Percentiles rank a stretch among this genome's conserved stretches.
These are phyloP conservation scores for Deilephila elpenor DNA, from an alignment of 2,888 invertebrate genomes.

Conservation along the genomic window DNA sequence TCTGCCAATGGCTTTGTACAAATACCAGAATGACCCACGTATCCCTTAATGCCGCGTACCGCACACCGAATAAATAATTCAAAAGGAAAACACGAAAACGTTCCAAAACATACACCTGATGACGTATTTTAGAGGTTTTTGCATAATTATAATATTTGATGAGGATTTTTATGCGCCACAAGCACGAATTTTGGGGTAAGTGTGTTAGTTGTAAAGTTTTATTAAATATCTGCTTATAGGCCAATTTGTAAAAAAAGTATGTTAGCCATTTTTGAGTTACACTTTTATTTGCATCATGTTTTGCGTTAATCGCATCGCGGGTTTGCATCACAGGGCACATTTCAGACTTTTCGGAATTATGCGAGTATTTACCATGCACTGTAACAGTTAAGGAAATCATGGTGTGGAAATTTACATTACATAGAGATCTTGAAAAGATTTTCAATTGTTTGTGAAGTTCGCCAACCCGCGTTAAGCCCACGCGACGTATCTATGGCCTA, in stretches of 20 bases:
- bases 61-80: slow-evolving; percentile 28
- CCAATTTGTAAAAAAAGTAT: too few relatives aligned
- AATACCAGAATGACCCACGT: neutral
- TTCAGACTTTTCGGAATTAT: neutral
- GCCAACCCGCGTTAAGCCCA: neutral
- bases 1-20: neutral
- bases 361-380: neutral
- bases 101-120: slow-evolving; percentile 22
- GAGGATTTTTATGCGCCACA: slow-evolving; percentile 14
- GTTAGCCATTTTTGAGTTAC: too few relatives aligned
- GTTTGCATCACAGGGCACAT: neutral
- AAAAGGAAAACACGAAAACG: slow-evolving; percentile 20
- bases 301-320: neutral
- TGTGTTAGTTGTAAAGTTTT: neutral
- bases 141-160: slow-evolving; percentile 30
- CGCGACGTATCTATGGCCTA: too few relatives aligned
- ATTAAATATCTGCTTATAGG: neutral
- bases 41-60: neutral
- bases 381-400: neutral
- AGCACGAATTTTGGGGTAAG: neutral
- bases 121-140: slow-evolving; percentile 21
- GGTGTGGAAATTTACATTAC: rapidly evolving
- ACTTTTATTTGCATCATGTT: too few relatives aligned
- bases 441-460: neutral
- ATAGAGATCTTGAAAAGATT: neutral